These are phyloP conservation scores for Casuarius casuarius DNA, from an alignment of 2,113 vertebrate genomes.

Conservation along the genomic window DNA sequence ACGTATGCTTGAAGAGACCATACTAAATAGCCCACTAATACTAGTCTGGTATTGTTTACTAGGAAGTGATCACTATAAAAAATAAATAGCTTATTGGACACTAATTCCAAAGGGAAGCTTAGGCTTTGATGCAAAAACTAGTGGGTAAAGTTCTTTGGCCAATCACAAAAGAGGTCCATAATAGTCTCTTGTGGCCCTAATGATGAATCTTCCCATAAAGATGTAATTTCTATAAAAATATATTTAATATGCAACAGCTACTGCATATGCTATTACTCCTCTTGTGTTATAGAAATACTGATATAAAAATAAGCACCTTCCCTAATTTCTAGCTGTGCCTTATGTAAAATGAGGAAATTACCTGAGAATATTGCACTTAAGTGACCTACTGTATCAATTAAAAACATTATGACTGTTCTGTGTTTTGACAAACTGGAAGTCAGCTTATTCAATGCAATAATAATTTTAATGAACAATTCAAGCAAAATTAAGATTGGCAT, in stretches of 20 bases:
- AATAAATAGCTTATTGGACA: slow-evolving; percentile 15
- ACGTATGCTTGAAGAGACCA: background rate
- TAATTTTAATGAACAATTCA: background rate
- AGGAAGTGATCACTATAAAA: background rate
- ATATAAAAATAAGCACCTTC: background rate
- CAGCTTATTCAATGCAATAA: background rate
- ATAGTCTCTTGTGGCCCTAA: background rate
- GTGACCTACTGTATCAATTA: background rate
- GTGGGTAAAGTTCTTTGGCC: background rate
- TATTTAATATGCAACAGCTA: background rate
- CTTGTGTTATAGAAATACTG: background rate
- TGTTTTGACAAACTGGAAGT: background rate
- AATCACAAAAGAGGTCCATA: background rate
- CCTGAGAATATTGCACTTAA: background rate
- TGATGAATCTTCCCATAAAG: background rate
- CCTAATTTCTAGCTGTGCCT: background rate
- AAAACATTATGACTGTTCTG: background rate
- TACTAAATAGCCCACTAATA: background rate
- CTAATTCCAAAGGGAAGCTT: background rate
- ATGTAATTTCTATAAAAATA: background rate
- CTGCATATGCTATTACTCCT: background rate
- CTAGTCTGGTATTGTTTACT: background rate
- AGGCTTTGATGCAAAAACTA: background rate
- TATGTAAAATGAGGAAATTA: background rate
- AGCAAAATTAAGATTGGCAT: background rate